Evolutionary conservation across 2,888 invertebrate species (phyloP), one percentile per base, ranked within the genome.

Genomic region (Meiosimyza platycephala): DNA sequence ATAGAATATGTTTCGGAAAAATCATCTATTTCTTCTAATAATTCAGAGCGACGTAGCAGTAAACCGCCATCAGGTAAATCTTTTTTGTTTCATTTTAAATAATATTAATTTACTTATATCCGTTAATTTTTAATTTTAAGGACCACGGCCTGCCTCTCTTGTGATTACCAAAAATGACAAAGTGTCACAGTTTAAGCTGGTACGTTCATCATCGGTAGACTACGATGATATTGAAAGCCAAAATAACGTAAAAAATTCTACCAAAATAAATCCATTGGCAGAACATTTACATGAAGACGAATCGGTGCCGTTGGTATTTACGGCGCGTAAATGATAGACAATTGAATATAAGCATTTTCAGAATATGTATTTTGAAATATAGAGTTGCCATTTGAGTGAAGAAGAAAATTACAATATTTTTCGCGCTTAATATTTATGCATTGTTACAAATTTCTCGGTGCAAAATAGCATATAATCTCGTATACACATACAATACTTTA

Each of bases 161-260:
- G 84, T 87, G 52, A 82, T 87, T 67, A 84, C 85, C 12, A 84
- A 85, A 79, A 83, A 81, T 75, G 87, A 87, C 71, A 83, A 77
- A 75, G 74, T 75, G 33, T 78, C 85, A 28, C 86, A 86, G 74
- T 85, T 86, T 72, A 87, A 87, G 75, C 78, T 87, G 74, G 81
- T 85, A 52, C 85, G 87, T 65, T 86, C 87, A 28, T 82, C 85
- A 4, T 87, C 87, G 2, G 83, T 87, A 18, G 87, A 87, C 76
- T 87, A 87, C 71, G 88, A 87, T 60, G 86, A 86, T 68, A 80
- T 85, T 40, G 87, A 87, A 76, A 81, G 83, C 87, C 85, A 85
- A 76, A 79, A 80, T 40, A 80, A 78, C 68, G 67, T 73, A 4
- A 75, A 76, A 28, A 78, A 78, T 48, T 76, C 76, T 59, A 68